Evolutionary conservation across 2,888 invertebrate genomes (phyloP).

Genomic region (Cheilosia variabilis): DNA sequence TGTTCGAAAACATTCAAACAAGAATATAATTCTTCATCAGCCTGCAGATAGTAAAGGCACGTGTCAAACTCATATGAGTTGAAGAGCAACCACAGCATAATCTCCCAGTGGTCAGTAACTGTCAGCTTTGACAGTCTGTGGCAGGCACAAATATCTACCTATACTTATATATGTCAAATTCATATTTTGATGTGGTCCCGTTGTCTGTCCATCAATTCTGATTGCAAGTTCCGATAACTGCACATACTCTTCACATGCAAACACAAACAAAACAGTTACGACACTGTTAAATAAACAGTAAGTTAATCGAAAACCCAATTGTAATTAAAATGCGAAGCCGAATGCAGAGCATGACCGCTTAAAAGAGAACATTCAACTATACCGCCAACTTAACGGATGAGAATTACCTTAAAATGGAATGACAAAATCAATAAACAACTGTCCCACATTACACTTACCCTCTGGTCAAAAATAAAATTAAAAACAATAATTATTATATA

Average conservation of each 20-base stretch:
- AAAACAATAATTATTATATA: constrained; percentile 8
- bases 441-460: constrained; percentile 13
- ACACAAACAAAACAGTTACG: background rate
- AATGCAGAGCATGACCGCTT: background rate
- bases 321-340: constrained; percentile 1
- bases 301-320: background rate
- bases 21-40: too few species aligned
- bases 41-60: too few species aligned
- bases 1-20: too few species aligned
- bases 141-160: too few species aligned
- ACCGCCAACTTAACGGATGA: background rate
- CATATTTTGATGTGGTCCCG: background rate
- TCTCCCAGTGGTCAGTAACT: background rate
- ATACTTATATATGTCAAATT: too few species aligned
- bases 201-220: background rate
- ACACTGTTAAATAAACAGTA: constrained; percentile 1
- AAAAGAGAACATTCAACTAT: background rate
- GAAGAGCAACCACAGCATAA: too few species aligned
- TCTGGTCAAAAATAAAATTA: constrained; percentile 15
- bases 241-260: background rate
- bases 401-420: constrained; percentile 19
- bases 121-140: background rate
- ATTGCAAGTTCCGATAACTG: background rate
- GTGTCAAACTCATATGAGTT: too few species aligned
- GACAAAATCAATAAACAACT: constrained; percentile 31